Base-by-base conservation (phyloP, 1,140 invertebrate genomes). In the Meloidogyne hapla region DNA sequence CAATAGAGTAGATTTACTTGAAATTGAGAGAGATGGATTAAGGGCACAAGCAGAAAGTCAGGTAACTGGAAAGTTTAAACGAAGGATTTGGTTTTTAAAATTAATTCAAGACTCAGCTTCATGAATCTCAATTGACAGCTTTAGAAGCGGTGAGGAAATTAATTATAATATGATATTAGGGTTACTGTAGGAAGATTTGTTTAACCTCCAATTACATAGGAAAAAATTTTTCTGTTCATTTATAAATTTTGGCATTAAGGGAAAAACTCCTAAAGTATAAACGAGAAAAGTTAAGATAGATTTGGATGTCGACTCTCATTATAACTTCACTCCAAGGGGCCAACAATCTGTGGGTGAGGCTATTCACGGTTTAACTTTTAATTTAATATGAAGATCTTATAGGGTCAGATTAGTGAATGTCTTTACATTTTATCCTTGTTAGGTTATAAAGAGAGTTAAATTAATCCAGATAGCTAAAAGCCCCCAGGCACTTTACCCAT, bases 41-140 rank as follows among this genome's bases (percentile, higher is more conserved):
- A 78, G 77, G 75, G 80, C 83, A 63, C 85, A 86, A 67, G 83
- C 81, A 21, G 84, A 86, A 71, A 86, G 82, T 72, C 85, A 87
- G 66, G 56, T 21, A 67, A 67, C 0, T 15, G 3, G 4, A 65
- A 48, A 21, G 9, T 40, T 68, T n/a, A 68, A 42, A 68, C 6
- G 6, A 42, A 18, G 23, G 21, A 23, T 9, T 9, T 2, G 18
- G 28, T 62, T 18, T 18, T 45, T 1, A 5, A 70, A 21, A 26
- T 9, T 21, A 15, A 71, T 23, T 71, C 48, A 25, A 56, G 42
- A 76, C 75, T 42, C 75, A 85, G 48, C 79, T 86, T 1, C 85
- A 87, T 62, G 81, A 85, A 48, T 84, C 83, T 61, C 84, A 86
- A 84, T 77, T 86, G 13, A 68, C 84, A 42, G 85, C 84, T 2